A percentile compares a stretch with the other conserved stretches of the same genome.
These are phyloP conservation scores for Uropsilus gracilis DNA, from an alignment of 2,113 vertebrate species.

Conservation along the genomic window DNA sequence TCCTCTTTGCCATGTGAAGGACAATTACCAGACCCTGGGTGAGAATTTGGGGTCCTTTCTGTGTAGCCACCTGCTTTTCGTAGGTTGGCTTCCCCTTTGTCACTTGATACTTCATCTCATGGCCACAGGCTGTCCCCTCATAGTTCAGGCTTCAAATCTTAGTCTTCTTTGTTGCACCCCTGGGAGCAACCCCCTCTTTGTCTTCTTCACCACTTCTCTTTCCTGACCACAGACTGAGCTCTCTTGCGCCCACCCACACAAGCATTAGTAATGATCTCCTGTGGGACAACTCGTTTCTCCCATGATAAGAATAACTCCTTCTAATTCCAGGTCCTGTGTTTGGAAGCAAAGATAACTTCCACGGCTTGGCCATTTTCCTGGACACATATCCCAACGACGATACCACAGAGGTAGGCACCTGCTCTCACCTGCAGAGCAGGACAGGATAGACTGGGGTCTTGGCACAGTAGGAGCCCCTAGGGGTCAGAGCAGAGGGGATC, in stretches of 20 bases:
- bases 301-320: neutral
- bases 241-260: neutral
- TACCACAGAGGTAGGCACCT: constrained; percentile 89
- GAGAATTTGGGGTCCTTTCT: neutral
- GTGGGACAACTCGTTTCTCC: neutral
- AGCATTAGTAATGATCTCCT: neutral
- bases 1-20: neutral
- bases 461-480: neutral
- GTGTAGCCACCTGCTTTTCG: neutral
- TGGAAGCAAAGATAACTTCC: constrained; percentile 96
- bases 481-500: neutral
- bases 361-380: constrained; percentile 96
- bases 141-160: neutral
- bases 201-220: neutral
- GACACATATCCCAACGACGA: constrained; percentile 98
- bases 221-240: neutral
- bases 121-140: neutral
- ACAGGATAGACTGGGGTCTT: neutral
- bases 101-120: neutral
- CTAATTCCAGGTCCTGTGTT: constrained; percentile 93
- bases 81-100: neutral
- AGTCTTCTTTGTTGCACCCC: neutral
- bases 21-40: neutral
- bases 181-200: too few relatives aligned
- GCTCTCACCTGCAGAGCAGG: neutral